Evolutionary conservation across 2,888 invertebrate genomes (phyloP).

Genomic region (Synanthedon myopaeformis): DNA sequence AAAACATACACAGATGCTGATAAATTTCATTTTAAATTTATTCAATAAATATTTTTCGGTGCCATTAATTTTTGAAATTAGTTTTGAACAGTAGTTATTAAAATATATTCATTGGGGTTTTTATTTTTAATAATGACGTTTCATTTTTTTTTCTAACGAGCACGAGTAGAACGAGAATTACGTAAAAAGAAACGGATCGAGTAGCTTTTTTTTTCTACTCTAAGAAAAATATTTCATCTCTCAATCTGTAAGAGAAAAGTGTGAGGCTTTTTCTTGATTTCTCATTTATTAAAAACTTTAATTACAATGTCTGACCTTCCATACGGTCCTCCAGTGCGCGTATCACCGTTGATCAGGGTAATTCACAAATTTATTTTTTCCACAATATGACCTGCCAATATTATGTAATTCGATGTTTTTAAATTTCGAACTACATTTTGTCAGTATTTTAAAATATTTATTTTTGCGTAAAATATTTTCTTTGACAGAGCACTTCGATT

Average conservation of each 20-base stretch:
- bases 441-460: neutral
- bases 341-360: constrained; percentile 86
- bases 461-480: neutral
- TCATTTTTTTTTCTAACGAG: too few relatives aligned
- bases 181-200: too few relatives aligned
- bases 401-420: constrained; percentile 44
- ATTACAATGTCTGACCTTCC: constrained; percentile 55
- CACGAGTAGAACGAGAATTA: too few relatives aligned
- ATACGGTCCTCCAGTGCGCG: constrained; percentile 77
- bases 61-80: neutral
- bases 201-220: too few relatives aligned
- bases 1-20: neutral
- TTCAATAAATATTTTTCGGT: neutral
- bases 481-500: too few relatives aligned
- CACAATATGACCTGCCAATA: constrained; percentile 9
- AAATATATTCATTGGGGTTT: neutral
- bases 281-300: neutral
- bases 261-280: too few relatives aligned
- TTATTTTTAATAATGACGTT: neutral
- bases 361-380: neutral
- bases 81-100: neutral
- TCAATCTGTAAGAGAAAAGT: neutral
- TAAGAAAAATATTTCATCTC: too few relatives aligned
- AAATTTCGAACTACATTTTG: constrained; percentile 11
- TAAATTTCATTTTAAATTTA: neutral